These are phyloP conservation scores for Sycophila sp. DNA, from an alignment of 1,140 invertebrate species.

Conservation along the genomic window DNA sequence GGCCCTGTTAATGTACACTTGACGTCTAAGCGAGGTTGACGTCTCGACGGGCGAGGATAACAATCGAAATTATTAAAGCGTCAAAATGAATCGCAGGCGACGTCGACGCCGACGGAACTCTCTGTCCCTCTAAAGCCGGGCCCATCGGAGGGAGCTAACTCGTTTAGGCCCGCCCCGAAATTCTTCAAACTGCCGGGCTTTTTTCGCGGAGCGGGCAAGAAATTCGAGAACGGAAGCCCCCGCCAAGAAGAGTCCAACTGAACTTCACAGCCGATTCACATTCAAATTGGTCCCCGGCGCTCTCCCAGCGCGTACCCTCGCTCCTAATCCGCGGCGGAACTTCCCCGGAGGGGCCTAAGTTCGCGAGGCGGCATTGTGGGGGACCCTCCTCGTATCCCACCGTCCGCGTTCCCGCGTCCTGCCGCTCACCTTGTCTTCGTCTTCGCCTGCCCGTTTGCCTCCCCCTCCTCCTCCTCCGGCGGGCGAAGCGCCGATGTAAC, in stretches of 20 bases:
- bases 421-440: background rate
- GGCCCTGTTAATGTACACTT: constrained; percentile 8
- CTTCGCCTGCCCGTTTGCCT: background rate
- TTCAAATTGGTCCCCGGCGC: background rate
- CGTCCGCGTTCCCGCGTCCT: background rate
- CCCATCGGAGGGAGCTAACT: background rate
- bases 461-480: background rate
- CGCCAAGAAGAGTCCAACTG: background rate
- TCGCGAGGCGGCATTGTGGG: too few species aligned
- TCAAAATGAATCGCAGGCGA: background rate
- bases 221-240: constrained; percentile 23
- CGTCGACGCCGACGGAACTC: background rate
- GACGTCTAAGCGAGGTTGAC: constrained; percentile 4
- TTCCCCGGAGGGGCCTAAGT: too few species aligned
- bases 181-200: constrained; percentile 8
- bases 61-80: constrained; percentile 19
- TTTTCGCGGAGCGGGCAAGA: background rate
- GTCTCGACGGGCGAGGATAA: background rate
- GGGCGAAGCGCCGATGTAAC: too few species aligned
- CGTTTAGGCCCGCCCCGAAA: background rate
- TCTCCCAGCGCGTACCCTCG: too few species aligned
- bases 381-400: background rate
- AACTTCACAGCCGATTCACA: constrained; percentile 14
- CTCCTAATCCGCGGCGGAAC: too few species aligned
- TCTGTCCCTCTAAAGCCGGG: too few species aligned